Base-by-base conservation (phyloP, 2,888 invertebrate genomes). In the Polyploca ridens region DNA sequence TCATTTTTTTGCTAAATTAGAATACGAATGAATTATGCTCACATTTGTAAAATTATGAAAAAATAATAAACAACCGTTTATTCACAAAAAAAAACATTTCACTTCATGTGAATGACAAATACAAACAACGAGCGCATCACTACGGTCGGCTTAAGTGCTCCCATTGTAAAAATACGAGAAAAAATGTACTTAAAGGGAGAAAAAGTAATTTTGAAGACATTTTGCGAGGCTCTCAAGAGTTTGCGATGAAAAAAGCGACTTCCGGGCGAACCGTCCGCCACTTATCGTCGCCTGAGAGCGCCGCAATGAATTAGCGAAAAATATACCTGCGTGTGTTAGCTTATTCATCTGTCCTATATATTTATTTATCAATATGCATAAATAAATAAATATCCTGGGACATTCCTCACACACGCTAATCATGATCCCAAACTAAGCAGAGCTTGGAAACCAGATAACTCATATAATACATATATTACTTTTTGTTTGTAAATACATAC, bases 201-300 rank as follows among this genome's bases (percentile, higher is more conserved):
- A 87, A 90, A 91, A 90, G 87, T 90, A 87, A 85, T 89, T 90
- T 86, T 75, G 85, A 88, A 91, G 90, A 91, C 88, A 90, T 92
- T 93, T 93, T 87, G 90, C 90, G 83, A 83, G 79, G 84, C 87
- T 85, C 88, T 93, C 85, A 79, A 92, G 91, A 88, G 89, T 88
- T 88, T 88, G 83, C 82, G 83, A 27, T 80, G 75, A 73, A 82
- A 86, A 92, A 90, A 91, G 78, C 81, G 85, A 84, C 88, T 91
- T 93, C 92, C 93, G 90, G 84, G 74, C 79, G 80, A 77, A 70
- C 80, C 83, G 82, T 69, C 84, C 84, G 79, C 84, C 91, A 91
- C 93, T 93, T 90, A 92, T 81, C 86, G 86, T 83, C 83, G 83
- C 83, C 82, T 69, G 68, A 69, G 73, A 71, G 75, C 71, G 78